Percentiles rank a stretch among this genome's conserved stretches.
Conservation (phyloP, 2,113 vertebrate species). For the Pelmatolapia mariae region DNA sequence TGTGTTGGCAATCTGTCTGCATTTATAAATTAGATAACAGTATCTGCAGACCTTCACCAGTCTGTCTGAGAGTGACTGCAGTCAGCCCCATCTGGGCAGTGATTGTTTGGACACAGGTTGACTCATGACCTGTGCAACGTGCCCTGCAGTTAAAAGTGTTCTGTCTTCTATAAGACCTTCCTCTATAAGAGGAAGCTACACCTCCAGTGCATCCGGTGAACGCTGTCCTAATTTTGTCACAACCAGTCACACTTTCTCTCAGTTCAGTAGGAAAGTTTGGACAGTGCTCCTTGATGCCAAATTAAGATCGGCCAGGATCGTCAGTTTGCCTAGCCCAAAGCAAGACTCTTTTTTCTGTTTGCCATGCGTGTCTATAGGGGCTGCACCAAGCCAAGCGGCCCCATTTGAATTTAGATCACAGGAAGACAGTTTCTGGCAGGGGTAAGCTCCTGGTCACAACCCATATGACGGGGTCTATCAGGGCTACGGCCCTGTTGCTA, state of each 20-base stretch:
- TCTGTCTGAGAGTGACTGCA: background rate
- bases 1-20: background rate
- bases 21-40: background rate
- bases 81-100: background rate
- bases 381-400: background rate
- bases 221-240: background rate
- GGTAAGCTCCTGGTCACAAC: conserved; percentile 17
- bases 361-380: conserved; percentile 1
- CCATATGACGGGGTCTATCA: conserved; percentile 20
- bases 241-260: background rate
- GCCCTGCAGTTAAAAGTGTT: background rate
- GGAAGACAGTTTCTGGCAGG: conserved; percentile 33
- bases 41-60: background rate
- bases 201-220: background rate
- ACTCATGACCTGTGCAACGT: background rate
- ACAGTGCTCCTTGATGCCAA: background rate
- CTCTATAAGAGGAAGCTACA: background rate
- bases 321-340: background rate
- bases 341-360: background rate
- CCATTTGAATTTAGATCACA: conserved; percentile 53
- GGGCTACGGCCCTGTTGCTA: conserved; percentile 11
- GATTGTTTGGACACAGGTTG: background rate
- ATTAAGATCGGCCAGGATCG: background rate
- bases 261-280: background rate
- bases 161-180: background rate